Conservation (phyloP, 2,113 vertebrate genomes). For the Heterochromis multidens region DNA sequence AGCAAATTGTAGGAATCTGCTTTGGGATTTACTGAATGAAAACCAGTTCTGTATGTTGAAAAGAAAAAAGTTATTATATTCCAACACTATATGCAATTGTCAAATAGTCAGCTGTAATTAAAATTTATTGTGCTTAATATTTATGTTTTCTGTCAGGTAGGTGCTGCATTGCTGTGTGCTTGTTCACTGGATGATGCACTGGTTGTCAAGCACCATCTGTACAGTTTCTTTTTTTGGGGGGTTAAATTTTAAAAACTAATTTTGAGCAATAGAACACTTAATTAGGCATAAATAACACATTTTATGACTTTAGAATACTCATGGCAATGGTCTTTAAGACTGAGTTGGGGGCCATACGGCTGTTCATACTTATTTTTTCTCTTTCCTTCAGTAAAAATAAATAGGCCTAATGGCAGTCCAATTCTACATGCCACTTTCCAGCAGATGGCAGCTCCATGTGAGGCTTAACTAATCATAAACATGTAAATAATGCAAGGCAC, state of each 20-base stretch:
- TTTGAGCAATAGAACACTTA: conserved; percentile 32
- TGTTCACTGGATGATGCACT: not conserved
- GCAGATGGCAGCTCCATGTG: conserved; percentile 70
- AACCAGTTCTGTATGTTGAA: not conserved
- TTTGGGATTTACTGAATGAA: not conserved
- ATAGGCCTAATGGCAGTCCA: conserved; percentile 49
- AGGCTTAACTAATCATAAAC: conserved; percentile 69
- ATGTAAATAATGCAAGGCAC: conserved; percentile 74
- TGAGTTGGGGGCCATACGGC: not conserved
- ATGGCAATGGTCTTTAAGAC: not conserved
- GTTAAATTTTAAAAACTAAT: conserved; percentile 42
- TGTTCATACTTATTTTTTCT: conserved; percentile 4
- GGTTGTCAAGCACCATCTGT: conserved; percentile 30
- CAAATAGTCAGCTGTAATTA: not conserved
- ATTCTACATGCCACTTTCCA: conserved; percentile 45
- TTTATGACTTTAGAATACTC: conserved; percentile 35
- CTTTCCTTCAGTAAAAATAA: conserved; percentile 40
- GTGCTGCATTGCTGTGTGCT: not conserved
- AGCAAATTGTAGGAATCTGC: not conserved
- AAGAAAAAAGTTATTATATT: not conserved
- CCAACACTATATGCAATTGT: not conserved
- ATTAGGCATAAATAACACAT: conserved; percentile 54
- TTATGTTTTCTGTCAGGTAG: not conserved
- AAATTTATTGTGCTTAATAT: not conserved
- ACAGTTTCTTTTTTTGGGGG: conserved; percentile 21